Evolutionary conservation across 2,113 vertebrate genomes (phyloP).

Genomic region (Rhinoderma darwinii): DNA sequence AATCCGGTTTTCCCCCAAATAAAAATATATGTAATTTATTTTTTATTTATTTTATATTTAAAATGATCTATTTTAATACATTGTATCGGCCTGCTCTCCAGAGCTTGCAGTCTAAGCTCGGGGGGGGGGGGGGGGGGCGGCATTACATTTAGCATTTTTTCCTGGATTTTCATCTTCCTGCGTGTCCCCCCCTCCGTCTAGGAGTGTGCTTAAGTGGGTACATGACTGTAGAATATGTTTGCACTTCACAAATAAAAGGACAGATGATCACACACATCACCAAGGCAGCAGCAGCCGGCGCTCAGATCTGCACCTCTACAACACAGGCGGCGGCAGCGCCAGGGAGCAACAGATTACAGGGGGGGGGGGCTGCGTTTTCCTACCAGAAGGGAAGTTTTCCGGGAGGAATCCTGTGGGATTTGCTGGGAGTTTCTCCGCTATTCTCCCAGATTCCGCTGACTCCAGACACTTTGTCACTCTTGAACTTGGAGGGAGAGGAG

Average conservation of each 20-base stretch:
- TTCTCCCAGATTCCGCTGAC: slow-evolving; percentile 83
- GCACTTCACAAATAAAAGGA: slow-evolving; percentile 49
- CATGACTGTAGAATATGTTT: slow-evolving; percentile 48
- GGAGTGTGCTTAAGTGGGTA: slow-evolving; percentile 31
- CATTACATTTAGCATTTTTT: neutral
- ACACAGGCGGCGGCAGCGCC: slow-evolving; percentile 15
- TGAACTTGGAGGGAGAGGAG: slow-evolving; percentile 85
- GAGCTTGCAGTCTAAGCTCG: neutral
- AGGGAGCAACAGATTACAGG: slow-evolving; percentile 24
- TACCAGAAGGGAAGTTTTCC: slow-evolving; percentile 82
- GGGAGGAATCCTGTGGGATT: slow-evolving; percentile 74
- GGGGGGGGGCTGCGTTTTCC: slow-evolving; percentile 62
- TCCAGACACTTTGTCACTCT: slow-evolving; percentile 89
- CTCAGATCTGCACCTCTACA: slow-evolving; percentile 23
- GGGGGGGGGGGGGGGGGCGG: neutral
- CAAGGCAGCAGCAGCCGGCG: slow-evolving; percentile 28
- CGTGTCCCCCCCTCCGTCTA: neutral
- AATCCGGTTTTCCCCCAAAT: no score
- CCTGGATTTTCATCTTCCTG: neutral
- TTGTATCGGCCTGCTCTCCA: neutral
- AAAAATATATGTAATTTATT: neutral
- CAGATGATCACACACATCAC: slow-evolving; percentile 47
- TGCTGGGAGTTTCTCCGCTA: slow-evolving; percentile 80
- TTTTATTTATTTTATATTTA: neutral
- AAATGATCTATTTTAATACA: no score